phyloP scores from a whole-genome alignment of 2,113 vertebrate genomes.

The Cochlearius cochlearius region DNA sequence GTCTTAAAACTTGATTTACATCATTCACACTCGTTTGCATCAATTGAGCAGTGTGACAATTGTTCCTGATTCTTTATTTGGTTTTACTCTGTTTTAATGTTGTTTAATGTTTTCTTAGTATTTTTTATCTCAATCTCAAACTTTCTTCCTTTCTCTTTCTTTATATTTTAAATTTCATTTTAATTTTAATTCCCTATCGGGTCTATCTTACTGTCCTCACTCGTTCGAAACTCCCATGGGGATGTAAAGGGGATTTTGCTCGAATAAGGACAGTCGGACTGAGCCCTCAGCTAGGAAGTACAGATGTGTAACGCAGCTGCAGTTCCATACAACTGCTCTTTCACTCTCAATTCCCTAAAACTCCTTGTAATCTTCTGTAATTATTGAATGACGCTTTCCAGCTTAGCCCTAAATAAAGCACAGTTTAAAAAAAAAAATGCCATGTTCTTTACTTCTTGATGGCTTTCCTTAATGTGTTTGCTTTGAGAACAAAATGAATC shows the following conservation, averaged over 20 bases:
- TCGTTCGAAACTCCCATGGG: slow-evolving; percentile 44
- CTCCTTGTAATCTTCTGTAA: slow-evolving; percentile 99
- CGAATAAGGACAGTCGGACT: slow-evolving; percentile 45
- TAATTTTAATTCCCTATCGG: slow-evolving; percentile 56
- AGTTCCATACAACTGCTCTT: slow-evolving; percentile 91
- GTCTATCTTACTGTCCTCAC: slow-evolving; percentile 50
- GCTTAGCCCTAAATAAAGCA: slow-evolving; percentile 99
- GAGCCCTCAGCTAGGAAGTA: slow-evolving; percentile 72
- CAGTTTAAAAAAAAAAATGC: slow-evolving; percentile 90
- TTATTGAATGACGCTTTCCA: slow-evolving; percentile 99
- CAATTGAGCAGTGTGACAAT: slow-evolving; percentile 70
- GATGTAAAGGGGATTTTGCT: slow-evolving; percentile 41
- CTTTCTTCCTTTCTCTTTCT: slow-evolving; percentile 1
- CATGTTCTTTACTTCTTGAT: slow-evolving; percentile 55
- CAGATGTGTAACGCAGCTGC: slow-evolving; percentile 78
- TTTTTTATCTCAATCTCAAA: slow-evolving; percentile 47
- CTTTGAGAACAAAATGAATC: slow-evolving; percentile 61
- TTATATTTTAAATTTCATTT: neutral
- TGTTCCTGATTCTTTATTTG: slow-evolving; percentile 70
- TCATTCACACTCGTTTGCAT: slow-evolving; percentile 62
- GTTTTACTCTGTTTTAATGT: slow-evolving; percentile 5
- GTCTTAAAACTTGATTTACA: slow-evolving; percentile 75
- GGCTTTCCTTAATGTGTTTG: slow-evolving; percentile 59
- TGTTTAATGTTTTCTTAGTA: neutral
- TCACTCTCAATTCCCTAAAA: slow-evolving; percentile 94